Evolutionary conservation across 2,888 invertebrate species (phyloP), one percentile per base, ranked within the genome.

Genomic region (Ferrisia virgata): DNA sequence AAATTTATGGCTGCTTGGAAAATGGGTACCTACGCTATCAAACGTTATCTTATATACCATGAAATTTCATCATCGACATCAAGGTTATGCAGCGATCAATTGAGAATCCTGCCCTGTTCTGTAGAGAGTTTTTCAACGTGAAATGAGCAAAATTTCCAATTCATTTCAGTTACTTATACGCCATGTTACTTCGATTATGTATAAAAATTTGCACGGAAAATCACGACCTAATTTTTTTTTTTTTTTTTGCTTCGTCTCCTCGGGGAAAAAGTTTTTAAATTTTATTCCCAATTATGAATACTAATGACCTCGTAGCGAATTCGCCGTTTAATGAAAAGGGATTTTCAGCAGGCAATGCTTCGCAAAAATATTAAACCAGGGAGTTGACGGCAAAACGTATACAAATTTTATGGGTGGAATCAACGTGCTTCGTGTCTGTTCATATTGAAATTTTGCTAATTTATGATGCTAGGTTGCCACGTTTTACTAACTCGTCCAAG

Each of bases 211-310:
- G 1, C 28, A 64, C 64, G 64, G 15, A 64, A 64, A 64, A 64
- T 64, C 64, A 64, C 31, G 31, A 64, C 64, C 64, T 64, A 13
- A 15, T 64, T 31, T 64, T 64, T 43, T 43, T 43, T 64, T 31
- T 64, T 64, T 43, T 43, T 43, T 58, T 64, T 64, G 15, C 13
- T 31, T 64, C 64, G 64, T 64, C 31, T 64, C 64, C 64, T 64
- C 28, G 64, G 64, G 64, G 64, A 64, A 64, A 53, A 64, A 64
- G 64, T 64, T 28, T 25, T 64, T 64, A 64, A 64, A 64, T 64
- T 64, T 64, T 64, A 64, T 64, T 64, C 64, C 64, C 64, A 64
- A 64, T 64, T 64, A 64, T 64, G 64, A 64, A 64, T 64, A 64
- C 64, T 64, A 64, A 64, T 64, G 15, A 64, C 64, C 64, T 64